Evolutionary conservation across 2,888 invertebrate genomes (phyloP).

Genomic region (Drosophila longiperda): DNA sequence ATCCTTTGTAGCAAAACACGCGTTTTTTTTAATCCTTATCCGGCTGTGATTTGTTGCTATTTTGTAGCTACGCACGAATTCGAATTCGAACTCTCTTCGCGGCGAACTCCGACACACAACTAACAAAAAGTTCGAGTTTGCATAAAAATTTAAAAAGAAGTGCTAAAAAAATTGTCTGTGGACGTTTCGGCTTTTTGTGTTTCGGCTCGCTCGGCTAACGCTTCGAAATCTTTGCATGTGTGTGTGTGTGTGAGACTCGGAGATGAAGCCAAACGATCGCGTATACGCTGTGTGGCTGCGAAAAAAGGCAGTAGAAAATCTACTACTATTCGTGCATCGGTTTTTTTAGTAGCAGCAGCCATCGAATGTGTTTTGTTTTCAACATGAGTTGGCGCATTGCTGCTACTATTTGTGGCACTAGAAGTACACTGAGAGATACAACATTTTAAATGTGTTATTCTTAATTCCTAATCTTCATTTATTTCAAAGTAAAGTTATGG

Average conservation of each 20-base stretch:
- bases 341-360: conserved; percentile 4
- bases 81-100: conserved; percentile 41
- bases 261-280: conserved; percentile 50
- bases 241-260: conserved; percentile 37
- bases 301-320: conserved; percentile 57
- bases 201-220: conserved; percentile 57
- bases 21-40: conserved; percentile 29
- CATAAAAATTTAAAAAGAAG: conserved; percentile 85
- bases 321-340: conserved; percentile 39
- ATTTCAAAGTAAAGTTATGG: not conserved
- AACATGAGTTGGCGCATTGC: conserved; percentile 59
- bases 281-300: conserved; percentile 19
- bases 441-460: not conserved
- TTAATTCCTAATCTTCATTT: not conserved
- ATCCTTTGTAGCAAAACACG: conserved; percentile 32
- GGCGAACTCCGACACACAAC: conserved; percentile 82
- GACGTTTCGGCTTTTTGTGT: conserved; percentile 62
- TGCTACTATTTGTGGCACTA: conserved; percentile 36
- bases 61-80: conserved; percentile 2
- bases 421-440: not conserved
- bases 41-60: conserved; percentile 15
- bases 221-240: conserved; percentile 29
- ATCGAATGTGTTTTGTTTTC: conserved; percentile 26
- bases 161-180: conserved; percentile 77
- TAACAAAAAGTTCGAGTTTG: conserved; percentile 82